Conservation (phyloP, 2,797 vertebrate species). For the Poecilia gillii region DNA sequence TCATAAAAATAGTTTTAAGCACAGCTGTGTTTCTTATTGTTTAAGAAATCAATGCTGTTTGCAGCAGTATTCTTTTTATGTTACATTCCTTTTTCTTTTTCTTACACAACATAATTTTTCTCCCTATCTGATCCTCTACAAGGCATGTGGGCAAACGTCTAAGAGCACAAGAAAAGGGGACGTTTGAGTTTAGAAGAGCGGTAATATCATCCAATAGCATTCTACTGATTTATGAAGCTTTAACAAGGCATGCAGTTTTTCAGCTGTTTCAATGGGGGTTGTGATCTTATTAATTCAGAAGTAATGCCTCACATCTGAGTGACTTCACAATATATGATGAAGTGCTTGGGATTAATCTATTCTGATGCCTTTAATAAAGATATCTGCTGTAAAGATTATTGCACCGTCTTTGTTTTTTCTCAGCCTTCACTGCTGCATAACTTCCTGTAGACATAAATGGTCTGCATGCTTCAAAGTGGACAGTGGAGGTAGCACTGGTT, state of each 20-base stretch:
- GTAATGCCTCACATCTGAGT: background rate
- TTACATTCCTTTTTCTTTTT: too few species aligned
- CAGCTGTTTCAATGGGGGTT: background rate
- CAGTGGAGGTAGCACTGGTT: background rate
- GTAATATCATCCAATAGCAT: background rate
- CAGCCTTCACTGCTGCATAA: background rate
- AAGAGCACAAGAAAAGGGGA: background rate
- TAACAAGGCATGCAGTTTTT: background rate
- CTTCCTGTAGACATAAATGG: background rate
- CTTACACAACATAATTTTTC: background rate
- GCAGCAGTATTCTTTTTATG: background rate
- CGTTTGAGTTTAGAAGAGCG: background rate
- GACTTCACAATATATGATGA: background rate
- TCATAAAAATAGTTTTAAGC: constrained; percentile 19
- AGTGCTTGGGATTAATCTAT: background rate
- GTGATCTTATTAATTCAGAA: background rate
- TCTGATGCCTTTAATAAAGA: background rate
- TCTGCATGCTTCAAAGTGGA: background rate
- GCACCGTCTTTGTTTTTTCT: background rate
- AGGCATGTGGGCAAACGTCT: background rate
- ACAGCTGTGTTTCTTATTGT: constrained; percentile 18
- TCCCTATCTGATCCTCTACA: background rate
- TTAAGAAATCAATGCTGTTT: background rate
- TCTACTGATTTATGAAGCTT: background rate
- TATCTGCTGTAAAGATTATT: background rate